Base-by-base conservation (phyloP, 1,140 invertebrate species). In the Chlorops oryzae region DNA sequence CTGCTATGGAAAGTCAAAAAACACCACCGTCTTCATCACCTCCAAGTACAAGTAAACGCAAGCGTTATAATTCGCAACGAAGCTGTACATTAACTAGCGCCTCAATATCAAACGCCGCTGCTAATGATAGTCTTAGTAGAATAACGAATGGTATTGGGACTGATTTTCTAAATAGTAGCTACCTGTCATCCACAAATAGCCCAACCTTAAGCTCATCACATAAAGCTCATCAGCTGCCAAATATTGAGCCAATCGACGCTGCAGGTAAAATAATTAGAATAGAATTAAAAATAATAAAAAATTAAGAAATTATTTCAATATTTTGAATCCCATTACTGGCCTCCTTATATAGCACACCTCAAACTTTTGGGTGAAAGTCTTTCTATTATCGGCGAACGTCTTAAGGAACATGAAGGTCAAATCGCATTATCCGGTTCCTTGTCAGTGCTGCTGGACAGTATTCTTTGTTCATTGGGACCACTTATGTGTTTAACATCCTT, bases 401-500 rank as follows among this genome's bases (percentile, higher is more conserved):
- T 97, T 1, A 92, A 92, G 67, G 92, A 95, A 65, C 90, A 93
- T 63, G 90, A 94, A 81, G 92, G 92, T 18, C 88, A 95, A 74
- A 93, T 96, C 44, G 90, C 91, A 1, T 90, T 96, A 5, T 94
- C 92, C 1, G 93, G 92, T 1, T 95, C 91, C 54, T 75, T 96
- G 45, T 96, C 92, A 0, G 90, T 96, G n/a, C 75, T 98, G 17
- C 72, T 98, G 55, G 94, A 98, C 72, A 96, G 92, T 1, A 75
- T 96, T 34, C 77, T 97, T n/a, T 96, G 93, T 74, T 90, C 92
- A 15, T 75, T 95, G 58, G 92, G 87, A 3, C 92, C 94, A 7
- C 74, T 98, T 22, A 75, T 95, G 48, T 93, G 90, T 65, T 79
- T 97, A 22, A 90, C 90, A 0, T 84, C 88, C 51, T 85, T 90